Percentiles rank a stretch among this genome's conserved stretches.
Conservation (phyloP, 2,113 vertebrate species). For the Rhegmatorhina hoffmannsi region DNA sequence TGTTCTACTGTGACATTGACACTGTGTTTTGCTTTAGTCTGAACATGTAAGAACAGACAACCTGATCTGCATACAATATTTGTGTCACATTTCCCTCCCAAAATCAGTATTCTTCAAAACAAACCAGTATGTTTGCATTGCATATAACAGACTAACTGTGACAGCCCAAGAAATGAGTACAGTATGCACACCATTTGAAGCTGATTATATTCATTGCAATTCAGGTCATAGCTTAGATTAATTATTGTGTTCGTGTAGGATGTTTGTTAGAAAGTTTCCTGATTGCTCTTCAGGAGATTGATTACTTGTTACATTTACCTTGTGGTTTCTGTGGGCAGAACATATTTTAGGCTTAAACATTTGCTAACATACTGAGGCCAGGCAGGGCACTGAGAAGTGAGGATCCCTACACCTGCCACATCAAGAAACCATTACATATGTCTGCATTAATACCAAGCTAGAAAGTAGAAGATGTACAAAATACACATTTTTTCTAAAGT, state of each 20-base stretch:
- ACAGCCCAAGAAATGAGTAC: conserved; percentile 47
- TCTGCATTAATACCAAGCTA: neutral
- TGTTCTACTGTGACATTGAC: conserved; percentile 60
- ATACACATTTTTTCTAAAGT: conserved; percentile 19
- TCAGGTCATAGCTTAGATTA: conserved; percentile 73
- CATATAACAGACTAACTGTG: conserved; percentile 33
- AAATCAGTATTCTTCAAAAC: conserved; percentile 67
- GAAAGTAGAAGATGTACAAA: neutral
- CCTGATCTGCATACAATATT: conserved; percentile 27
- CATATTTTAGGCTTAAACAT: conserved; percentile 63
- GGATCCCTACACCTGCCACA: neutral
- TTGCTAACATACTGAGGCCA: conserved; percentile 37
- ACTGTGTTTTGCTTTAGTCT: conserved; percentile 42
- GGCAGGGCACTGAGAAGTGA: neutral
- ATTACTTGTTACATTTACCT: conserved; percentile 74
- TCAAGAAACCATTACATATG: rapidly evolving
- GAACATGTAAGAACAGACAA: conserved; percentile 40
- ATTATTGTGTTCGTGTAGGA: conserved; percentile 77
- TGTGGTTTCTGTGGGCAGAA: conserved; percentile 74
- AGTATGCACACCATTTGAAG: conserved; percentile 39
- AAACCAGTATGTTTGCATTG: conserved; percentile 32
- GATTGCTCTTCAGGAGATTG: conserved; percentile 71
- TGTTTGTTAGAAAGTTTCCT: conserved; percentile 74
- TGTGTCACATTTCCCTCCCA: conserved; percentile 33
- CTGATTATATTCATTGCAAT: conserved; percentile 73